Evolutionary conservation across 2,888 invertebrate species (phyloP).

Genomic region (Papilio elwesi): DNA sequence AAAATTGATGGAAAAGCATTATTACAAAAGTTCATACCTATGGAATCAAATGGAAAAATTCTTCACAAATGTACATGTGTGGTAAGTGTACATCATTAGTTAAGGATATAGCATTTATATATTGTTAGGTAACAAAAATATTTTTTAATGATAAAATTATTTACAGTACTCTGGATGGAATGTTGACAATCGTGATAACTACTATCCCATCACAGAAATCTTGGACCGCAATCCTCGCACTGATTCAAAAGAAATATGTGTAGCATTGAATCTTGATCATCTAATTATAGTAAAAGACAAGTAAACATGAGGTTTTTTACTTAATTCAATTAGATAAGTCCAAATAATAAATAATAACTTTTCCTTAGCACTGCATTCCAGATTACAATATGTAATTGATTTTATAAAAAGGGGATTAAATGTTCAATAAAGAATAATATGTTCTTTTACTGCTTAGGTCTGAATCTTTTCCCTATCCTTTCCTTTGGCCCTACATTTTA

Average conservation of each 20-base stretch:
- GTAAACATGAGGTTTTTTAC: constrained; percentile 71
- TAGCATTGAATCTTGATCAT: constrained; percentile 82
- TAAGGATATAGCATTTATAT: constrained; percentile 15
- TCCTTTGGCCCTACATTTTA: not conserved
- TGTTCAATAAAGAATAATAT: constrained; percentile 68
- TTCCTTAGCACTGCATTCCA: constrained; percentile 81
- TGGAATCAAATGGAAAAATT: constrained; percentile 83
- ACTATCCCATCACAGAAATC: constrained; percentile 84
- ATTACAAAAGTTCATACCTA: constrained; percentile 87
- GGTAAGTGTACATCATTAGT: constrained; percentile 67
- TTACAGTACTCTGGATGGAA: constrained; percentile 86
- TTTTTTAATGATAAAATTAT: constrained; percentile 40
- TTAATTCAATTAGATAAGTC: constrained; percentile 77
- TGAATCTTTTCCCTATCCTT: constrained; percentile 12
- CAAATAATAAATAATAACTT: constrained; percentile 68
- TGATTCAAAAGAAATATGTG: constrained; percentile 82
- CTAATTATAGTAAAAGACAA: constrained; percentile 83
- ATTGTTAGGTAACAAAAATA: constrained; percentile 3
- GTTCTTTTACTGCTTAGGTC: constrained; percentile 44
- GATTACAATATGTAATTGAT: constrained; percentile 75
- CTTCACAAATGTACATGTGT: constrained; percentile 86
- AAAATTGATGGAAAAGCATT: constrained; percentile 88
- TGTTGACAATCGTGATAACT: constrained; percentile 84
- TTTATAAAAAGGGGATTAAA: constrained; percentile 79
- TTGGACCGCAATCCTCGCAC: constrained; percentile 80